These are phyloP conservation scores for Cryptocephalus primarius DNA, from an alignment of 2,888 invertebrate species.

Conservation along the genomic window DNA sequence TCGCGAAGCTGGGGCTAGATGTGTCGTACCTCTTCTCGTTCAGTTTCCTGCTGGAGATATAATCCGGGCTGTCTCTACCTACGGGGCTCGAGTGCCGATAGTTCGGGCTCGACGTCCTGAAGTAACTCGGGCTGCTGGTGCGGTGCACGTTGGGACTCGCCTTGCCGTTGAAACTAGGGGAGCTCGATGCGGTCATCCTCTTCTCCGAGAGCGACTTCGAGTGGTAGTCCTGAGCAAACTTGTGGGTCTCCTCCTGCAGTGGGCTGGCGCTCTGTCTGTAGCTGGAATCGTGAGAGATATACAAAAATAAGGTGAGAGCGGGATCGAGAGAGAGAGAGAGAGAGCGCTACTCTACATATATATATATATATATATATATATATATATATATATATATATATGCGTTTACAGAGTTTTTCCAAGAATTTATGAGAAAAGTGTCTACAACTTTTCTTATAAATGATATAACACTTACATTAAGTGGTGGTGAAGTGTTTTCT, in stretches of 20 bases:
- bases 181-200: constrained; percentile 22
- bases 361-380: too few species aligned
- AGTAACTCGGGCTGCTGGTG: constrained; percentile 27
- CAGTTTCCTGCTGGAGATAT: constrained; percentile 29
- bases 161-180: constrained; percentile 26
- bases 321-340: too few species aligned
- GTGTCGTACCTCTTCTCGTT: constrained; percentile 30
- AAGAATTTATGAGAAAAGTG: too few species aligned
- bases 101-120: constrained; percentile 22
- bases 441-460: too few species aligned
- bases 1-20: constrained; percentile 27
- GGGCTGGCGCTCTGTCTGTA: constrained; percentile 26
- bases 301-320: too few species aligned
- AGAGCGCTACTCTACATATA: too few species aligned
- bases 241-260: constrained; percentile 26
- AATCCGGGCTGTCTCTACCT: constrained; percentile 33
- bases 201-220: constrained; percentile 26
- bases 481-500: too few species aligned
- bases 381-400: too few species aligned
- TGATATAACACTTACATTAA: too few species aligned
- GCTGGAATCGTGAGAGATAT: neutral
- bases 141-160: constrained; percentile 28
- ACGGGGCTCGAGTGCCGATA: constrained; percentile 5
- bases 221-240: constrained; percentile 30
- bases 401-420: too few species aligned